Evolutionary conservation across 92 coral and sea anemone species (phyloP).

Genomic region (Phenganax marumi): DNA sequence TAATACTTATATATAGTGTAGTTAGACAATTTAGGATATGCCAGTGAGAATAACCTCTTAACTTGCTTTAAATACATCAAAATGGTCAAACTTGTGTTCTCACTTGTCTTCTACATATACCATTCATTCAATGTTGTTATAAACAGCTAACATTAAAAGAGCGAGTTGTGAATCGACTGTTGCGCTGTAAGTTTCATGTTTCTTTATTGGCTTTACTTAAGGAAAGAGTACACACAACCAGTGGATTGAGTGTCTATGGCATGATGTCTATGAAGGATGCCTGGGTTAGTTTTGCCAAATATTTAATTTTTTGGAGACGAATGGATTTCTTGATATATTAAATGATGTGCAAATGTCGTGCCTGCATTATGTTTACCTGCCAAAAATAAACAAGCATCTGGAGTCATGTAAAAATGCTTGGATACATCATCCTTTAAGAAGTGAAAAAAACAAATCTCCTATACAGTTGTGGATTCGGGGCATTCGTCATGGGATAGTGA

Average conservation of each 20-base stretch:
- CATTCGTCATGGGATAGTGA: constrained; percentile 1
- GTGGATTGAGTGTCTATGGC: constrained; percentile 60
- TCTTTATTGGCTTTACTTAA: constrained; percentile 24
- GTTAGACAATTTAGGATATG: too few relatives aligned
- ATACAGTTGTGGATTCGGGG: constrained; percentile 66
- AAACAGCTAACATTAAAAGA: background rate
- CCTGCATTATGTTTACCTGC: constrained; percentile 61
- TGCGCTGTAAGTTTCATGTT: constrained; percentile 12
- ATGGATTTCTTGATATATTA: constrained; percentile 45
- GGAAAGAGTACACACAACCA: constrained; percentile 63
- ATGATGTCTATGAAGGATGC: constrained; percentile 61
- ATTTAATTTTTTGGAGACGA: constrained; percentile 46
- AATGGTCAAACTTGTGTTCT: too few relatives aligned
- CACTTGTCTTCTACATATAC: too few relatives aligned
- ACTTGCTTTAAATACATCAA: too few relatives aligned
- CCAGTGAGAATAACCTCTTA: too few relatives aligned
- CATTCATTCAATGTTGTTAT: too few relatives aligned
- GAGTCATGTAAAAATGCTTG: constrained; percentile 60
- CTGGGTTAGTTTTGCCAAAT: constrained; percentile 48
- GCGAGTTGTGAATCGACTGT: constrained; percentile 27
- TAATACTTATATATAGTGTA: too few relatives aligned
- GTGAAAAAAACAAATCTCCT: constrained; percentile 60
- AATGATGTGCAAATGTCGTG: constrained; percentile 67
- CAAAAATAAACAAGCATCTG: constrained; percentile 58
- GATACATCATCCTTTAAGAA: constrained; percentile 63